phyloP scores from a whole-genome alignment of 64 coral and sea anemone species.

The Actinia tenebrosa region DNA sequence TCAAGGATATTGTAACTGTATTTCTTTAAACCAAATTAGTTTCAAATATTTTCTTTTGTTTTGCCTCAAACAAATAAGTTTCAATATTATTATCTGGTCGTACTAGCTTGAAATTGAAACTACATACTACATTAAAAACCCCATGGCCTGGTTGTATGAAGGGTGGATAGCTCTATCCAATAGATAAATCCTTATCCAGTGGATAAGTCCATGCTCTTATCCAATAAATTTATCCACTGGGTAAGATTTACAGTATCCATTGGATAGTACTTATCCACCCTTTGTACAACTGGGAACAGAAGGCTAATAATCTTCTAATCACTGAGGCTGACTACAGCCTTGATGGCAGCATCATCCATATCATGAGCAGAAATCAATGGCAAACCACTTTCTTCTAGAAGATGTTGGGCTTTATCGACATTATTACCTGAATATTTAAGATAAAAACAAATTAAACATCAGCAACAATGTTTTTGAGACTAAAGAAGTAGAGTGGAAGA shows the following conservation, averaged over 20 bases:
- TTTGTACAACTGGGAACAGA: not conserved
- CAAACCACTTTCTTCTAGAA: conserved; percentile 59
- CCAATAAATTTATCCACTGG: too few relatives aligned
- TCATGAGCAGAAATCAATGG: conserved; percentile 59
- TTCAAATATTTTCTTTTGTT: too few relatives aligned
- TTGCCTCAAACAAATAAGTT: not conserved
- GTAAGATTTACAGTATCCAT: too few relatives aligned
- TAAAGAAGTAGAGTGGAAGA: too few relatives aligned
- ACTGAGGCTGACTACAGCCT: conserved; percentile 48
- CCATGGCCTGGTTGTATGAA: too few relatives aligned
- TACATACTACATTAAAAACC: not conserved
- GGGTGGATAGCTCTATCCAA: too few relatives aligned
- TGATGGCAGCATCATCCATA: conserved; percentile 71
- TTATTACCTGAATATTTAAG: conserved; percentile 45
- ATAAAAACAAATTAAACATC: not conserved
- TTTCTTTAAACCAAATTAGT: too few relatives aligned
- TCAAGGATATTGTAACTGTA: too few relatives aligned
- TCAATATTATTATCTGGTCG: not conserved
- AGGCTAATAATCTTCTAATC: not conserved
- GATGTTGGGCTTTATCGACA: conserved; percentile 52
- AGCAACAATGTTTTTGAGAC: too few relatives aligned
- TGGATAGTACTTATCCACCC: too few relatives aligned
- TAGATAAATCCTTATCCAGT: too few relatives aligned
- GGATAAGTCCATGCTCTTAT: too few relatives aligned
- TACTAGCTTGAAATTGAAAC: not conserved